A percentile compares a stretch with the other conserved stretches of the same genome.
These are phyloP conservation scores for Perca fluviatilis DNA, from an alignment of 2,113 vertebrate species.

Conservation along the genomic window DNA sequence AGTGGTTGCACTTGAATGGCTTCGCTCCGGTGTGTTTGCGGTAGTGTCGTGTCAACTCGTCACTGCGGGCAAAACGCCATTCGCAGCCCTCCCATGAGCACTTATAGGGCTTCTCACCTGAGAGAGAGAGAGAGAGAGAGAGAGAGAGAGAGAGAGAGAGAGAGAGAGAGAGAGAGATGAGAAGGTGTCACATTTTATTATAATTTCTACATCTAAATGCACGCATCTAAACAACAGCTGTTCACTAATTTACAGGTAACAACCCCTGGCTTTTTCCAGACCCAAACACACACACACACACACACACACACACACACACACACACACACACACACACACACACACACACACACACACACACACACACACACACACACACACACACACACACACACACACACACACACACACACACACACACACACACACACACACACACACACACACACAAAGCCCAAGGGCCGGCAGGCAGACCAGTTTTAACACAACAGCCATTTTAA, in stretches of 20 bases:
- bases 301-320: conserved; percentile 11
- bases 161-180: conserved; percentile 2
- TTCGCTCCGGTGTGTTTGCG: conserved; percentile 98
- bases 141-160: background rate
- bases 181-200: conserved; percentile 61
- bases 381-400: conserved; percentile 14
- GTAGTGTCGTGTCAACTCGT: conserved; percentile 96
- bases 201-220: conserved; percentile 62
- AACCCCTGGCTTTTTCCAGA: conserved; percentile 48
- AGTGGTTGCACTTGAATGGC: conserved; percentile 98
- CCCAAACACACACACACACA: conserved; percentile 14
- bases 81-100: conserved; percentile 97
- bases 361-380: conserved; percentile 18
- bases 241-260: conserved; percentile 63
- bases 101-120: conserved; percentile 93
- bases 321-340: conserved; percentile 21
- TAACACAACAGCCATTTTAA: conserved; percentile 73
- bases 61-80: conserved; percentile 96
- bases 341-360: conserved; percentile 20
- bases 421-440: conserved; percentile 20
- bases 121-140: conserved; percentile 15
- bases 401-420: conserved; percentile 18
- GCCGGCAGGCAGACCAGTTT: conserved; percentile 50
- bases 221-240: conserved; percentile 68
- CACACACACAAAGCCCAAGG: conserved; percentile 32